These are phyloP conservation scores for Verasper variegatus DNA, from an alignment of 2,113 vertebrate genomes.

Conservation along the genomic window DNA sequence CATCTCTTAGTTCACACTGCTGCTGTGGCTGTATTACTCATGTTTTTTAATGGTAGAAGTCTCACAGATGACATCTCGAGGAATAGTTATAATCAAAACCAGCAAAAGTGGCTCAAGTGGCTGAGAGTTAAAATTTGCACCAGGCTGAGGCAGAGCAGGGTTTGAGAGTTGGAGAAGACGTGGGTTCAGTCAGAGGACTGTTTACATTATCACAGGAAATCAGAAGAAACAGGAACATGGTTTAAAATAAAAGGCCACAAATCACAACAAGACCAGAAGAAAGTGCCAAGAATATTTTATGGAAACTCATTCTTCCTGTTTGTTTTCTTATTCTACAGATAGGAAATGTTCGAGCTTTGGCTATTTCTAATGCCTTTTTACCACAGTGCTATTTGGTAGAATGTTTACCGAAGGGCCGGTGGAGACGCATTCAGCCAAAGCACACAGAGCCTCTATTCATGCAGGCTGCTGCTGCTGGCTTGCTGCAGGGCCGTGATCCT, in stretches of 20 bases:
- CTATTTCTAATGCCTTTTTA: constrained; percentile 52
- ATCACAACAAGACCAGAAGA: constrained; percentile 13
- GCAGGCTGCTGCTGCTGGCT: constrained; percentile 40
- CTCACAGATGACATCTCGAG: background rate
- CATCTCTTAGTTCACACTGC: background rate
- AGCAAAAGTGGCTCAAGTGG: background rate
- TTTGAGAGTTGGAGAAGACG: constrained; percentile 28
- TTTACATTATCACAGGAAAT: constrained; percentile 15
- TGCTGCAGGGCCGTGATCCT: constrained; percentile 56
- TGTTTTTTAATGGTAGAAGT: background rate
- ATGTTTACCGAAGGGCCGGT: constrained; percentile 66
- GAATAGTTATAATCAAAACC: constrained; percentile 8
- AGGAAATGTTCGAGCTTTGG: constrained; percentile 31
- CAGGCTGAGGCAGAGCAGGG: background rate
- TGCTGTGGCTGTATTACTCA: background rate
- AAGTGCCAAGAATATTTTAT: constrained; percentile 8
- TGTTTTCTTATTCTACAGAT: constrained; percentile 16
- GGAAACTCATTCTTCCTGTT: constrained; percentile 11
- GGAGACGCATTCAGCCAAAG: constrained; percentile 47
- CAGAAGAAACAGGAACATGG: background rate
- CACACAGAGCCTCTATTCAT: constrained; percentile 78
- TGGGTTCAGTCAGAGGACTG: constrained; percentile 45
- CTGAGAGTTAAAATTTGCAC: constrained; percentile 15
- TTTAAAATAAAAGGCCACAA: background rate
- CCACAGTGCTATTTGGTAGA: constrained; percentile 55